phyloP scores from a whole-genome alignment of 2,888 invertebrate species.

The Dioctria linearis region DNA sequence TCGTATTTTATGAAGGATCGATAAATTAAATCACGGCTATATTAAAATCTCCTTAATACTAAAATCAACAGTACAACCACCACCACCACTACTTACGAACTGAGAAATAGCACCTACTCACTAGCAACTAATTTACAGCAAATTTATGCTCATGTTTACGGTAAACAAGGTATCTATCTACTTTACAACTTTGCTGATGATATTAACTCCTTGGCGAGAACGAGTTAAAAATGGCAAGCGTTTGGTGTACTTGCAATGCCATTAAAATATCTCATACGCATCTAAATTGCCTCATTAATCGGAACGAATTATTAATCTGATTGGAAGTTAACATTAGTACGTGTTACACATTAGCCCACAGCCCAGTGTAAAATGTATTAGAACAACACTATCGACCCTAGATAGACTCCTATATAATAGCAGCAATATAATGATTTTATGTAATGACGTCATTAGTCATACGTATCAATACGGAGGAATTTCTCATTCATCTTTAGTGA shows the following conservation, averaged over 20 bases:
- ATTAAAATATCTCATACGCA: neutral
- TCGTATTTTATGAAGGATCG: too few species aligned
- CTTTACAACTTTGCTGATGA: neutral
- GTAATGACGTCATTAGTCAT: conserved; percentile 51
- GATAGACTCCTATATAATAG: neutral
- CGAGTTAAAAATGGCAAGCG: neutral
- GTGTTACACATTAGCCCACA: neutral
- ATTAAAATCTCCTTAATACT: too few species aligned
- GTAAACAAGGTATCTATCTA: neutral
- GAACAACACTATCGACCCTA: neutral
- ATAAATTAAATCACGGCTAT: too few species aligned
- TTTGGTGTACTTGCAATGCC: neutral
- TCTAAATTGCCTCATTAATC: conserved; percentile 38
- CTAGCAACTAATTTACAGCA: too few species aligned
- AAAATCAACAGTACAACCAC: too few species aligned
- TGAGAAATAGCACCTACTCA: too few species aligned
- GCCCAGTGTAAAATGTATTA: conserved; percentile 9
- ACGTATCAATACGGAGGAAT: conserved; percentile 36
- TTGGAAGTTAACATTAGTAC: conserved; percentile 12
- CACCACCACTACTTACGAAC: too few species aligned
- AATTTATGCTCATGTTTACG: too few species aligned
- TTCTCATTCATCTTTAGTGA: conserved; percentile 26
- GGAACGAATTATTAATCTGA: conserved; percentile 23
- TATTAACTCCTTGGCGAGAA: conserved; percentile 20
- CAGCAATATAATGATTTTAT: conserved; percentile 5